Percentiles rank a stretch among this genome's conserved stretches.
Evolutionary conservation across 2,797 vertebrate genomes (phyloP).

Genomic region (Chelon labrosus): DNA sequence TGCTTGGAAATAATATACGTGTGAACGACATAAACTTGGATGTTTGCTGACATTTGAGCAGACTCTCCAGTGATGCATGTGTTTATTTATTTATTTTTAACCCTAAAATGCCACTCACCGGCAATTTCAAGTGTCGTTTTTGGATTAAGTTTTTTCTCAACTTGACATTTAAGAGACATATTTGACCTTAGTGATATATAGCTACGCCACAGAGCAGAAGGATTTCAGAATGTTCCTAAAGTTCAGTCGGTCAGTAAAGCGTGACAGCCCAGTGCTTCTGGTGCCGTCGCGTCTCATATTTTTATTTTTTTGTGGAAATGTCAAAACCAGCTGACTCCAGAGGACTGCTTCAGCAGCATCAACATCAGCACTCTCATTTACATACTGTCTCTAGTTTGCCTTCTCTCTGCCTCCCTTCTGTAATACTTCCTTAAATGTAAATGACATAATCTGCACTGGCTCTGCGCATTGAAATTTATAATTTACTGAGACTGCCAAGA

Average conservation of each 20-base stretch:
- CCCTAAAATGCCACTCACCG: not conserved
- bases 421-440: constrained; percentile 38
- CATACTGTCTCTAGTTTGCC: not conserved
- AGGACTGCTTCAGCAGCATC: too few relatives aligned
- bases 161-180: constrained; percentile 15
- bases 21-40: too few relatives aligned
- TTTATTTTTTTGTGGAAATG: constrained; percentile 37
- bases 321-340: constrained; percentile 5
- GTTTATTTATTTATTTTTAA: not conserved
- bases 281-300: constrained; percentile 25
- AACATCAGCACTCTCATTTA: not conserved
- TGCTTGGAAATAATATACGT: too few relatives aligned
- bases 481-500: constrained; percentile 26
- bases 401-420: constrained; percentile 5
- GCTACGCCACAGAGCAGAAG: not conserved
- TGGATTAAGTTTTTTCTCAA: not conserved
- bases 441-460: constrained; percentile 49
- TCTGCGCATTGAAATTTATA: constrained; percentile 45
- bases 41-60: not conserved
- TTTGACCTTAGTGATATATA: constrained; percentile 12
- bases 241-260: not conserved
- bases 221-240: not conserved
- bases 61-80: not conserved
- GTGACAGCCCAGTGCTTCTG: not conserved
- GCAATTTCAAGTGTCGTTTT: not conserved